A percentile compares a stretch with the other conserved stretches of the same genome.
Evolutionary conservation across 2,888 invertebrate species (phyloP).

Genomic region (Drosophila borborema): DNA sequence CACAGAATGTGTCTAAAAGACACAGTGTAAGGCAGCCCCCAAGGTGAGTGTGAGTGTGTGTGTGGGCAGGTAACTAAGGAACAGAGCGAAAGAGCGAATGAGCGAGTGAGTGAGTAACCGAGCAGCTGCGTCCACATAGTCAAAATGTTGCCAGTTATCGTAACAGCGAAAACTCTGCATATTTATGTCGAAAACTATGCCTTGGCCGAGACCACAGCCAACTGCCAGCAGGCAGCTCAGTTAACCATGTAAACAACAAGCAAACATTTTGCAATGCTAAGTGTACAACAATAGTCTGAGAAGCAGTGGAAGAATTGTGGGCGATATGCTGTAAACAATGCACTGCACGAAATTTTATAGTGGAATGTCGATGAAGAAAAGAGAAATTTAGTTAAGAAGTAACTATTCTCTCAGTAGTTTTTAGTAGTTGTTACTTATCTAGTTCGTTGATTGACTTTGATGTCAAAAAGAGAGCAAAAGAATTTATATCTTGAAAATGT

Average conservation of each 20-base stretch:
- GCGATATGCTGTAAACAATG: not conserved
- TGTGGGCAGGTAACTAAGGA: not conserved
- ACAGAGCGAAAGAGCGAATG: not conserved
- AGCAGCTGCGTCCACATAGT: conserved; percentile 3
- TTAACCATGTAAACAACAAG: conserved; percentile 53
- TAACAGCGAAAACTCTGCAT: conserved; percentile 34
- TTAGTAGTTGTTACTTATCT: not conserved
- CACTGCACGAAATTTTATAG: not conserved
- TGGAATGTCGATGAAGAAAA: not conserved
- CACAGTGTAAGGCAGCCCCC: not conserved
- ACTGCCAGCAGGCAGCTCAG: conserved; percentile 20
- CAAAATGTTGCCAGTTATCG: conserved; percentile 6
- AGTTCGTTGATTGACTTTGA: not conserved
- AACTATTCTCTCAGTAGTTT: not conserved
- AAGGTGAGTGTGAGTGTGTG: not conserved
- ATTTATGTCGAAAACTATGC: conserved; percentile 52
- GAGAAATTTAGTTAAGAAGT: not conserved
- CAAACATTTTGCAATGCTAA: conserved; percentile 34
- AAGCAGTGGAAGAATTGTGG: not conserved
- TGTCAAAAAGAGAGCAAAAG: not conserved
- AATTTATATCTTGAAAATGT: not conserved
- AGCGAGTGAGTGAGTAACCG: conserved; percentile 11
- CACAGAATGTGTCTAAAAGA: conserved; percentile 46
- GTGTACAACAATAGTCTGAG: conserved; percentile 1
- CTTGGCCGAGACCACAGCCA: conserved; percentile 17